Percentiles rank a stretch among this genome's conserved stretches.
Evolutionary conservation across 2,113 vertebrate genomes (phyloP).

Genomic region (Casuarius casuarius): DNA sequence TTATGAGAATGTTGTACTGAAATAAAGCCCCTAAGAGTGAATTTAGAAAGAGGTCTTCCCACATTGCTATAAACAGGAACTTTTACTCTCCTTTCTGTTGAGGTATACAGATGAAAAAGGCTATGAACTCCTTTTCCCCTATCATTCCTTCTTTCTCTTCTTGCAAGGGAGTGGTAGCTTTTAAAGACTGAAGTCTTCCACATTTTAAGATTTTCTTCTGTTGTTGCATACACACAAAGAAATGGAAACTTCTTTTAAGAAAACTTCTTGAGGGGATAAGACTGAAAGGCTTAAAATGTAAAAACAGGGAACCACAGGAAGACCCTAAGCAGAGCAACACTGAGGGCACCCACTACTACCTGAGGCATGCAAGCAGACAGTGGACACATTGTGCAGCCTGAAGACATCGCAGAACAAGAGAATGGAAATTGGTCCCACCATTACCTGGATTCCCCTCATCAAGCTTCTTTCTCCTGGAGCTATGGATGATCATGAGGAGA

Average conservation of each 20-base stretch:
- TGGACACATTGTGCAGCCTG: not conserved
- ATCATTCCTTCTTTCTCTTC: not conserved
- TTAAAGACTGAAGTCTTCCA: not conserved
- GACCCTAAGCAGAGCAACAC: not conserved
- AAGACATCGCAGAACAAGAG: not conserved
- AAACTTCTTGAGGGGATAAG: not conserved
- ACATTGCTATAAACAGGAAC: not conserved
- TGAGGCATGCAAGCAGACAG: not conserved
- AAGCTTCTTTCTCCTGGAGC: not conserved
- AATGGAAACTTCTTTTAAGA: not conserved
- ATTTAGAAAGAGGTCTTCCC: not conserved
- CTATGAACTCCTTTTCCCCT: not conserved
- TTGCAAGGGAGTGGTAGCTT: not conserved
- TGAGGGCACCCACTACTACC: not conserved
- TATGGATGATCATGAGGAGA: not conserved
- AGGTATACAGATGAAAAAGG: not conserved
- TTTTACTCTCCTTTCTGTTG: not conserved
- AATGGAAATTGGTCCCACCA: rapidly evolving
- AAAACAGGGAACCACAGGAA: not conserved
- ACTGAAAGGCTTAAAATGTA: not conserved
- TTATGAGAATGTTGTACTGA: not conserved
- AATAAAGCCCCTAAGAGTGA: not conserved
- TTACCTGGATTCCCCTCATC: not conserved
- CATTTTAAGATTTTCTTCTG: not conserved
- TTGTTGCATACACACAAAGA: not conserved